phyloP scores from a whole-genome alignment of 2,113 vertebrate species.

The Ptyas mucosa region DNA sequence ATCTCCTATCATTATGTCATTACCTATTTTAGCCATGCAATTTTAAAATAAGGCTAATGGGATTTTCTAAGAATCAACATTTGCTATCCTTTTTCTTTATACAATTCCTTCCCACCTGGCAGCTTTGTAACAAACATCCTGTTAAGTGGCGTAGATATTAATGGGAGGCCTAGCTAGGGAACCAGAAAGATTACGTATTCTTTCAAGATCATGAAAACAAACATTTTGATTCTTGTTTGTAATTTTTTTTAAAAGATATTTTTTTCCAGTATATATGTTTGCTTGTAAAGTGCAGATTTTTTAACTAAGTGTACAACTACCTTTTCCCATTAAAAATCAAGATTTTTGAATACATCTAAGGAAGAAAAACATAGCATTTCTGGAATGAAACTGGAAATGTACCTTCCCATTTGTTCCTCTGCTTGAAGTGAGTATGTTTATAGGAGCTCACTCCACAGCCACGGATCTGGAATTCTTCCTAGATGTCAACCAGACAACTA shows the following conservation, averaged over 20 bases:
- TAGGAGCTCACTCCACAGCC: constrained; percentile 63
- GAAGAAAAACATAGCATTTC: constrained; percentile 75
- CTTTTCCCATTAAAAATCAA: constrained; percentile 58
- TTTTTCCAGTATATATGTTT: background rate
- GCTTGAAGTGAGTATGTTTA: constrained; percentile 68
- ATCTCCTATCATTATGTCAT: background rate
- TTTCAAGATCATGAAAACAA: background rate
- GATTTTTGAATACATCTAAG: constrained; percentile 22
- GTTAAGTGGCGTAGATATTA: background rate
- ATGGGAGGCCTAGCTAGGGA: background rate
- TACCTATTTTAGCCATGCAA: background rate
- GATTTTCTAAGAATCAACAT: background rate
- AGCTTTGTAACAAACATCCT: background rate
- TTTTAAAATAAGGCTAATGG: background rate
- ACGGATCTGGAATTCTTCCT: constrained; percentile 76
- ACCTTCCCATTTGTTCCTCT: constrained; percentile 82
- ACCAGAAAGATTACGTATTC: background rate
- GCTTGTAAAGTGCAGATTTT: background rate
- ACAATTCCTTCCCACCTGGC: background rate
- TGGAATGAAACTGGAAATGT: constrained; percentile 73
- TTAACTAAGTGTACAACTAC: background rate
- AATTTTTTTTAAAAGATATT: background rate
- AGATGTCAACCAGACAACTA: constrained; percentile 47
- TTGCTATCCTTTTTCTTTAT: background rate
- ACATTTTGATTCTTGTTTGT: background rate